Conservation (phyloP, 2,797 vertebrate species). For the Strix occidentalis region DNA sequence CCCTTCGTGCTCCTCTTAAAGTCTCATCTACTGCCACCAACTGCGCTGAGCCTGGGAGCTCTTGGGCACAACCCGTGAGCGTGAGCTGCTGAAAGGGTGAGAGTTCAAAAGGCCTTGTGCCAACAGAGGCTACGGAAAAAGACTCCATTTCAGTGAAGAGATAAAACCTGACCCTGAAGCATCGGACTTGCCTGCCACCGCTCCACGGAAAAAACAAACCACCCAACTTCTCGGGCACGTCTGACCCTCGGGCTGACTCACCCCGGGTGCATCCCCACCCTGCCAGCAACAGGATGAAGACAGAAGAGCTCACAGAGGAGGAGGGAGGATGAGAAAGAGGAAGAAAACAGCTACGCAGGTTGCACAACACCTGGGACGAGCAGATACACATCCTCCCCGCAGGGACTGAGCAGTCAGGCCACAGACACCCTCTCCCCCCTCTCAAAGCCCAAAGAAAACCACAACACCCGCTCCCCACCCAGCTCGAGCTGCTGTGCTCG, state of each 20-base stretch:
- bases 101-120: background rate
- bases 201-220: background rate
- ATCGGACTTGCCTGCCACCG: background rate
- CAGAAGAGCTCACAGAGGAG: background rate
- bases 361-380: slow-evolving; percentile 18
- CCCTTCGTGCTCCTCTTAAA: background rate
- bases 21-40: background rate
- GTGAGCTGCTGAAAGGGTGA: background rate
- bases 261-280: background rate
- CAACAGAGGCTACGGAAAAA: background rate
- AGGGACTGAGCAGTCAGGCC: background rate
- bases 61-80: background rate
- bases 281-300: background rate
- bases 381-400: background rate
- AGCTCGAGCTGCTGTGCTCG: background rate
- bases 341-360: slow-evolving; percentile 38
- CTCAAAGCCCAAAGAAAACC: background rate
- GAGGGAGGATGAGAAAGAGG: slow-evolving; percentile 40
- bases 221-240: background rate
- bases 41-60: background rate
- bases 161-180: background rate
- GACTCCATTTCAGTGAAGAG: background rate
- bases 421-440: fast-evolving
- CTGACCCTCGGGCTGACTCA: slow-evolving; percentile 14
- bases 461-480: fast-evolving